Conservation (phyloP, 2,113 vertebrate genomes). For the Pao palembangensis region DNA sequence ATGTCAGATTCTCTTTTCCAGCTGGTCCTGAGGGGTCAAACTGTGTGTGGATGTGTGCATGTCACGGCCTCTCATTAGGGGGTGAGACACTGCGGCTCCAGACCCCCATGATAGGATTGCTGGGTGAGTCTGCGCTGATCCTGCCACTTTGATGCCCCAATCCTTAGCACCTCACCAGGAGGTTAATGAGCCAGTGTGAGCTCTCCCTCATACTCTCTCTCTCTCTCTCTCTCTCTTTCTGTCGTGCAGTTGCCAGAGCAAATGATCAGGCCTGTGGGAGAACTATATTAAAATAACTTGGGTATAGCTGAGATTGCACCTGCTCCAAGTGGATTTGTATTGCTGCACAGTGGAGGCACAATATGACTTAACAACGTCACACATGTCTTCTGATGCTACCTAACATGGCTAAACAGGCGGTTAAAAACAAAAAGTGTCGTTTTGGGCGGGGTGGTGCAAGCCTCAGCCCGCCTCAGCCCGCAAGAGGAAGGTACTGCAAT, state of each 20-base stretch:
- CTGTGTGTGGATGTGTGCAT: constrained; percentile 59
- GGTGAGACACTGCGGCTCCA: constrained; percentile 75
- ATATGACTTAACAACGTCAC: neutral
- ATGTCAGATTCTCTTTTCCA: constrained; percentile 67
- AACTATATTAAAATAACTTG: constrained; percentile 12
- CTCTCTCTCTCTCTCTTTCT: neutral
- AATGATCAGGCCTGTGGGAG: constrained; percentile 12
- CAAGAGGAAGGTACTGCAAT: constrained; percentile 31
- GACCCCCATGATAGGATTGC: constrained; percentile 72
- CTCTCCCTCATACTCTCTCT: constrained; percentile 17
- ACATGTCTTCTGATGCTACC: neutral
- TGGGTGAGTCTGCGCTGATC: constrained; percentile 66
- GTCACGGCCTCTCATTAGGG: constrained; percentile 74
- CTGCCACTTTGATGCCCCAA: constrained; percentile 74
- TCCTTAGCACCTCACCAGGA: constrained; percentile 50
- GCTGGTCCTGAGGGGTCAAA: constrained; percentile 66
- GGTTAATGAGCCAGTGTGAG: constrained; percentile 71
- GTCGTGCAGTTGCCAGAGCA: constrained; percentile 1
- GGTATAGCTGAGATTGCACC: constrained; percentile 12
- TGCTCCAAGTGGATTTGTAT: neutral
- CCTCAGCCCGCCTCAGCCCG: constrained; percentile 46
- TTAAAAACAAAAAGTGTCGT: constrained; percentile 40
- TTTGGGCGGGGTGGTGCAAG: constrained; percentile 45
- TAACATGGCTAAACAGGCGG: constrained; percentile 54
- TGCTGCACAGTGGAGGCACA: neutral